Conservation (phyloP, 2,888 invertebrate genomes). For the Nasonia oneida region DNA sequence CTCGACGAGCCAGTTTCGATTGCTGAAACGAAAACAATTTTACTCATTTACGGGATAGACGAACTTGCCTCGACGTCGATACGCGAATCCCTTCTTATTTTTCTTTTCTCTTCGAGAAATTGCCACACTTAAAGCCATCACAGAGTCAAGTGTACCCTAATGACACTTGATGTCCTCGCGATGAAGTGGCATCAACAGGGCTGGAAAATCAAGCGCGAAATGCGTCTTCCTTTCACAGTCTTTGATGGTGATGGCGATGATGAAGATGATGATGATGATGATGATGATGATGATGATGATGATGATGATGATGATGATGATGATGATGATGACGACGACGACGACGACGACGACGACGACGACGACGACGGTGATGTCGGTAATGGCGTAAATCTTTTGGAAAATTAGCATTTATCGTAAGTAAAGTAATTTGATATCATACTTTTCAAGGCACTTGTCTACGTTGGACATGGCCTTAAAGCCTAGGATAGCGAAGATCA, state of each 20-base stretch:
- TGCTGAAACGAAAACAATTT: slow-evolving; percentile 77
- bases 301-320: too few species aligned
- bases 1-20: slow-evolving; percentile 80
- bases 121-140: slow-evolving; percentile 15
- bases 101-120: not conserved
- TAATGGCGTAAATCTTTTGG: too few species aligned
- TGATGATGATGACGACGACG: too few species aligned
- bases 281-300: not conserved
- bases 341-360: not conserved
- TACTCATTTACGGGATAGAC: not conserved
- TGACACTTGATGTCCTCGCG: not conserved
- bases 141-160: slow-evolving; percentile 20
- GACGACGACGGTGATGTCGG: not conserved
- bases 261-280: too few species aligned
- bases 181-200: too few species aligned
- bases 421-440: slow-evolving; percentile 74
- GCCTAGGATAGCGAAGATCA: slow-evolving; percentile 96
- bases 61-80: not conserved
- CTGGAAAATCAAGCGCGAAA: not conserved
- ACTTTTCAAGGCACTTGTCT: slow-evolving; percentile 89
- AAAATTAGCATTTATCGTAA: too few species aligned
- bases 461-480: slow-evolving; percentile 97
- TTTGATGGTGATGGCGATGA: not conserved
- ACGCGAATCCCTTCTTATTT: not conserved
- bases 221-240: too few species aligned